Percentiles rank a stretch among this genome's conserved stretches.
phyloP scores from a whole-genome alignment of 2,797 vertebrate species.

The Gallinago solitaria region DNA sequence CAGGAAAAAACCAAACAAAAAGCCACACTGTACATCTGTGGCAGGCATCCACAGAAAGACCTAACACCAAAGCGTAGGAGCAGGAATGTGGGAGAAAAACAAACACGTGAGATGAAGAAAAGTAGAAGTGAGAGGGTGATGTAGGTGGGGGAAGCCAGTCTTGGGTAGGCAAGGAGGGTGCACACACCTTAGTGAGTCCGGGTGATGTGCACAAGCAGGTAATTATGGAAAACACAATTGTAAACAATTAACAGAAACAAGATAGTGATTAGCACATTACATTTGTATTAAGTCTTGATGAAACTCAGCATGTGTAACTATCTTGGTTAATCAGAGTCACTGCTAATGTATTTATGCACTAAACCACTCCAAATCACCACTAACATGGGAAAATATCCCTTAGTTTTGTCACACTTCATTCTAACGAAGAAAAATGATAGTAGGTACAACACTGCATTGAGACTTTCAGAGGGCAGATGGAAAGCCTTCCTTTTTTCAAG shows the following conservation, averaged over 20 bases:
- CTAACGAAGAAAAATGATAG: background rate
- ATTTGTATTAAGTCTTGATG: background rate
- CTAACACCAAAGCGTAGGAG: background rate
- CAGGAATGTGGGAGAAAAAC: background rate
- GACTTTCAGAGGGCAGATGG: background rate
- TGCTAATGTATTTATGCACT: background rate
- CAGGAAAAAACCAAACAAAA: background rate
- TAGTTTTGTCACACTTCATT: background rate
- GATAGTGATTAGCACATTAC: background rate
- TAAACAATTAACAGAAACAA: background rate
- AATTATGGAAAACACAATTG: background rate
- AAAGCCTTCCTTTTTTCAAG: background rate
- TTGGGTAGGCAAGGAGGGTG: background rate
- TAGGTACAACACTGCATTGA: background rate
- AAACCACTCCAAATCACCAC: background rate
- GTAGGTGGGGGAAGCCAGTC: background rate
- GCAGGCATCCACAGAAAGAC: background rate
- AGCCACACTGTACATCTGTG: accelerated
- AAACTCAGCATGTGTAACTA: background rate
- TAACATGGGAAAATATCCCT: background rate
- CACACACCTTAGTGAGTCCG: background rate
- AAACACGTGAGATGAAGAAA: background rate
- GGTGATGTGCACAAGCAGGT: background rate
- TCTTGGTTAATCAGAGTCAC: background rate
- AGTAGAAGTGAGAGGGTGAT: background rate